Percentiles rank a stretch among this genome's conserved stretches.
phyloP scores from a whole-genome alignment of 2,797 vertebrate genomes.

The Lophotriccus pileatus region DNA sequence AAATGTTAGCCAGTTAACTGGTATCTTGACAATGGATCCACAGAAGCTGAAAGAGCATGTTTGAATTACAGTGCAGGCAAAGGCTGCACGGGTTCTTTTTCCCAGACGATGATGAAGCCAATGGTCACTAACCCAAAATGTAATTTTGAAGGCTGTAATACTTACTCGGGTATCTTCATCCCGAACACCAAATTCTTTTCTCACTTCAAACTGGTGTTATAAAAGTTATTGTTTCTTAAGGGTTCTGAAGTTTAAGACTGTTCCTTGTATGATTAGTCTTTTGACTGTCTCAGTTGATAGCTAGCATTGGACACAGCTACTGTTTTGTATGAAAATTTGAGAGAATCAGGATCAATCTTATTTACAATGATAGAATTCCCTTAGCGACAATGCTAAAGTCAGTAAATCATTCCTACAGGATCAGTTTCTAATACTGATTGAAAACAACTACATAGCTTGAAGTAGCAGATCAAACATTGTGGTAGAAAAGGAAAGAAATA shows the following conservation, averaged over 20 bases:
- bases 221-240: background rate
- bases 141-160: background rate
- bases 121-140: background rate
- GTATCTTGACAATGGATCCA: background rate
- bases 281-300: background rate
- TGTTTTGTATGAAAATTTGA: background rate
- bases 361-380: background rate
- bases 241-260: background rate
- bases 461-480: background rate
- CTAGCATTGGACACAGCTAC: background rate
- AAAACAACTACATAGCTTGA: background rate
- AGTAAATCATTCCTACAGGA: background rate
- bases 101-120: rapidly evolving
- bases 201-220: background rate
- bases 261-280: background rate
- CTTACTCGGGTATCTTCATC: background rate
- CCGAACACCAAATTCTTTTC: background rate
- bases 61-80: background rate
- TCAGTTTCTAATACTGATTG: background rate
- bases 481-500: background rate
- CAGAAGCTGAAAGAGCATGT: background rate
- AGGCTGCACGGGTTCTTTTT: background rate
- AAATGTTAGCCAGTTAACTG: background rate
- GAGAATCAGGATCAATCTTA: background rate
- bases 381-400: background rate